These are phyloP conservation scores for Seriola rivoliana DNA, from an alignment of 2,113 vertebrate genomes.

Conservation along the genomic window DNA sequence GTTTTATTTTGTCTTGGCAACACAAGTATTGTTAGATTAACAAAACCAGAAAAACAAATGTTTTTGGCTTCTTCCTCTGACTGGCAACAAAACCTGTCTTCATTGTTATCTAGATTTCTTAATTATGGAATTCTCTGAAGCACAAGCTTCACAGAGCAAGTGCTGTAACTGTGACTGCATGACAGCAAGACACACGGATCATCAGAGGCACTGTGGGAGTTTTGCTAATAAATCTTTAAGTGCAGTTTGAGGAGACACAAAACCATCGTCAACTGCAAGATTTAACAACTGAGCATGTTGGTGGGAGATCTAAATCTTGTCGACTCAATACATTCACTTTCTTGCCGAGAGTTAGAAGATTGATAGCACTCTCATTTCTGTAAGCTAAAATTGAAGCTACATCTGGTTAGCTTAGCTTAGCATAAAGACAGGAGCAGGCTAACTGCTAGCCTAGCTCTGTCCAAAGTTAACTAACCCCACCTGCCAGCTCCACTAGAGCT, in stretches of 20 bases:
- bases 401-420: background rate
- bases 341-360: background rate
- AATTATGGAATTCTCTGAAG: constrained; percentile 1
- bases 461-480: too few species aligned
- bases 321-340: too few species aligned
- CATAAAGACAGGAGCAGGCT: too few species aligned
- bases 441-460: too few species aligned
- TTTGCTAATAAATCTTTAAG: background rate
- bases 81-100: background rate
- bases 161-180: background rate
- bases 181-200: background rate
- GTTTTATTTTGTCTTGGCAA: constrained; percentile 15
- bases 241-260: background rate
- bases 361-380: background rate
- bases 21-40: constrained; percentile 4
- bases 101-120: background rate
- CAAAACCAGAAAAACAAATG: background rate
- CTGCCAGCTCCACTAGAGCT: too few species aligned
- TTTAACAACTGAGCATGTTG: background rate
- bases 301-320: background rate
- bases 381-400: background rate
- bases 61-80: constrained; percentile 7
- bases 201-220: background rate
- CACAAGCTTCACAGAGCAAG: background rate
- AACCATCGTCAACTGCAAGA: background rate